Base-by-base conservation (phyloP, 2,113 vertebrate genomes). In the Sorex fumeus region DNA sequence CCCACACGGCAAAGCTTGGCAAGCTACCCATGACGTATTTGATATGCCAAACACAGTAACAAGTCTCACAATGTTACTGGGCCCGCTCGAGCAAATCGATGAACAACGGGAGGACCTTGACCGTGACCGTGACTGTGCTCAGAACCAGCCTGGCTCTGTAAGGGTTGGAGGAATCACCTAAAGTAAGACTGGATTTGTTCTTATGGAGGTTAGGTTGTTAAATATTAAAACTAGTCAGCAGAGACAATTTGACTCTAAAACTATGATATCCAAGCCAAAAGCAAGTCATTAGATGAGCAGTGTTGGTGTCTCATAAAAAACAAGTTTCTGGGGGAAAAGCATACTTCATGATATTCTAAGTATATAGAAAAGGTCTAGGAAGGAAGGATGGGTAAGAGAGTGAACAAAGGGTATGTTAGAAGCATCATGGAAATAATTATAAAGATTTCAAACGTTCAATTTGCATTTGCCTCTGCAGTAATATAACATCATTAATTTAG, bases 401-500 rank as follows among this genome's bases (percentile, higher is more conserved):
- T 16, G 15, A 36, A 62, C 25, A 62, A 82, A 79, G 8, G 47
- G 34, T 0, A 0, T 36, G 64, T 62, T 43, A 57, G 66, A 53
- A 80, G 13, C 23, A 4, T 67, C 16, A 64, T 6, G 11, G 64
- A 88, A 84, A 77, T 47, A 90, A 87, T 43, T 47, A 57, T 4
- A 34, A 47, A 12, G 15, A 72, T 60, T 75, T 87, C 84, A 25
- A n/a, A 88, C 87, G 4, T 19, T 30, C 28, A 87, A 60, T 23
- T 82, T 78, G 34, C 78, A 71, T 91, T 86, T 91, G 67, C 53
- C 34, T 67, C 76, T 69, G 88, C 47, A 60, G 84, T 62, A 94
- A 34, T 23, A 34, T 23, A 62, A 6, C 71, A 27, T 8, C 19
- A 23, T 34, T 75, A 50, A 70, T 79, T 95, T 66, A 36, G 53